Evolutionary conservation across 2,113 vertebrate species (phyloP), one percentile per base, ranked within the genome.

Genomic region (Aptenodytes forsteri): DNA sequence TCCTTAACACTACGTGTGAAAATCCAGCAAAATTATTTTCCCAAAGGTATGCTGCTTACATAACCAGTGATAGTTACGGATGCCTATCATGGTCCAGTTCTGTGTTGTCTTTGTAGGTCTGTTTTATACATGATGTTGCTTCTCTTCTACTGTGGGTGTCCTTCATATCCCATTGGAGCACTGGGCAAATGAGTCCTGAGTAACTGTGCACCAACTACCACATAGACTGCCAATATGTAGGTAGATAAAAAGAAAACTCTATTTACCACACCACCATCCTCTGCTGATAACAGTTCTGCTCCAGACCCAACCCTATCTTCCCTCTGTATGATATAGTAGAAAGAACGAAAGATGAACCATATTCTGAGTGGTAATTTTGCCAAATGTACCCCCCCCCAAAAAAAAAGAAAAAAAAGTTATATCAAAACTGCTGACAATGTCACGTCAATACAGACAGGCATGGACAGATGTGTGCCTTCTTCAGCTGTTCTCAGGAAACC

Each of bases 261-360:
- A 0, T 75, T 75, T 79, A 18, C 10, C n/a, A 27, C 50, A 76
- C 19, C n/a, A 46, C 6, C 10, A 18, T 19, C 6, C 17, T 83
- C n/a, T 80, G 11, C 38, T 86, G 20, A 10, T 36, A 69, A 46
- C 3, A 12, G 17, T 59, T 90, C 36, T 52, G 17, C 29, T 84
- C 18, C 59, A 87, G 20, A 27, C 6, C 4, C 13, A 50, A 2
- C 5, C 6, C 26, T 42, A 20, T 23, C 32, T 77, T 77, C 29
- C 5, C 10, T 50, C 11, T 19, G 2, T 26, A 26, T 9, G 16
- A 38, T 38, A 18, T 0, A 0, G 13, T 6, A 72, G 50, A 65
- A 81, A 55, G 6, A 75, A 55, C 80, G 21, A 69, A 19, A 54
- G 13, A 58, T 27, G 1, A 22, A 58, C 55, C 22, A 19, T 15